phyloP scores from a whole-genome alignment of 2,888 invertebrate genomes.

The Caradrina kadenii region DNA sequence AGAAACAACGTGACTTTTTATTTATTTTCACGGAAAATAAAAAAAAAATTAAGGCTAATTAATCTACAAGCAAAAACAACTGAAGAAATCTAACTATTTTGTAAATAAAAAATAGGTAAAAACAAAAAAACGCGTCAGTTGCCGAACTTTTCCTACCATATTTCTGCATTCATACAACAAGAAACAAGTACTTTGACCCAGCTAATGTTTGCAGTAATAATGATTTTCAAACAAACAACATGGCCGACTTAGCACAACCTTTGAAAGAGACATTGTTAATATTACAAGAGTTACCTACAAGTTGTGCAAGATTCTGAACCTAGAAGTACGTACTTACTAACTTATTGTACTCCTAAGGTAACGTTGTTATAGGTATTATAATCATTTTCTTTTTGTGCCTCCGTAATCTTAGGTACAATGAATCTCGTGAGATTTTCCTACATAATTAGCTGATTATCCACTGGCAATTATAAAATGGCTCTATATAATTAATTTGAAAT shows the following conservation, averaged over 20 bases:
- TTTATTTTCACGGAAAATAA: not conserved
- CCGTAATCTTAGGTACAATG: constrained; percentile 53
- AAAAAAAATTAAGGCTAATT: no score
- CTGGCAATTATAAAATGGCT: constrained; percentile 47
- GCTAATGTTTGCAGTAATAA: constrained; percentile 47
- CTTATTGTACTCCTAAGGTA: constrained; percentile 21
- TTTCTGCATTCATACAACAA: constrained; percentile 10
- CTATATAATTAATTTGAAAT: constrained; percentile 54
- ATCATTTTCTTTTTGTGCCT: constrained; percentile 43
- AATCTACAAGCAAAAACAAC: not conserved
- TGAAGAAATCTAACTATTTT: not conserved
- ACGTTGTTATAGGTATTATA: constrained; percentile 15
- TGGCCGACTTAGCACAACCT: constrained; percentile 26
- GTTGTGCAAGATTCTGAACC: constrained; percentile 23
- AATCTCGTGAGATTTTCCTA: constrained; percentile 56
- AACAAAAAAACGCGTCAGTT: not conserved
- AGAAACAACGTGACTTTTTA: constrained; percentile 5
- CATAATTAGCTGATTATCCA: constrained; percentile 45
- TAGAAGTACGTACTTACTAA: constrained; percentile 17
- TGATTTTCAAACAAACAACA: constrained; percentile 57
- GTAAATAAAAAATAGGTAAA: not conserved
- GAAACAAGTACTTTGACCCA: constrained; percentile 17
- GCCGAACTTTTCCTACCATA: not conserved
- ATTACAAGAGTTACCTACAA: constrained; percentile 33
- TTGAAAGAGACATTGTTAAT: constrained; percentile 43